Evolutionary conservation across 23 tunicate genomes (phyloP).

Genomic region (Phallusia fumigata): DNA sequence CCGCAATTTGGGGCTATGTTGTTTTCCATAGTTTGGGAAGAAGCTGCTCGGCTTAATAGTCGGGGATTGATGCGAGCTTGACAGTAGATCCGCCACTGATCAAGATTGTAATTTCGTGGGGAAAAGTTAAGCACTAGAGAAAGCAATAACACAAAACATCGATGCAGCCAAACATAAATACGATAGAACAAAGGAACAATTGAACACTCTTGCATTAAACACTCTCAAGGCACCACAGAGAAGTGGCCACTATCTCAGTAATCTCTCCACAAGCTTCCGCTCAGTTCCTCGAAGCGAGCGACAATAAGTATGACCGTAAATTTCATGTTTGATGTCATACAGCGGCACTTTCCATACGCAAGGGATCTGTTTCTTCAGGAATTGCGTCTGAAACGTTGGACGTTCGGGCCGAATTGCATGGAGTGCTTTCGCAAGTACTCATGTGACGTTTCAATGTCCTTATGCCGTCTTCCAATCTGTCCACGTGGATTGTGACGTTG

Average conservation of each 20-base stretch:
- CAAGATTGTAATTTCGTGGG: too few species aligned
- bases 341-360: neutral
- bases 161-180: neutral
- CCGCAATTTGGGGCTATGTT: too few species aligned
- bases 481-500: conserved; percentile 55
- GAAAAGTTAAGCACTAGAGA: too few species aligned
- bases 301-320: neutral
- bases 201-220: neutral
- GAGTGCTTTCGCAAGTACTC: conserved; percentile 39
- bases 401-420: conserved; percentile 27
- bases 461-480: conserved; percentile 65
- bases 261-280: neutral
- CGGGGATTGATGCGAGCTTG: too few species aligned
- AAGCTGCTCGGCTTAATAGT: too few species aligned
- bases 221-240: conserved; percentile 5
- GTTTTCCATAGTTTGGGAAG: too few species aligned
- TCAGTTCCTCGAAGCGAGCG: neutral
- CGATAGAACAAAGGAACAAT: neutral
- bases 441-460: conserved; percentile 60
- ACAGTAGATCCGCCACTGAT: too few species aligned
- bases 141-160: too few species aligned
- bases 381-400: conserved; percentile 2
- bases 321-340: neutral
- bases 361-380: neutral
- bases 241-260: neutral